Conservation (phyloP, 2,797 vertebrate genomes). For the Coracias cyanogaster region DNA sequence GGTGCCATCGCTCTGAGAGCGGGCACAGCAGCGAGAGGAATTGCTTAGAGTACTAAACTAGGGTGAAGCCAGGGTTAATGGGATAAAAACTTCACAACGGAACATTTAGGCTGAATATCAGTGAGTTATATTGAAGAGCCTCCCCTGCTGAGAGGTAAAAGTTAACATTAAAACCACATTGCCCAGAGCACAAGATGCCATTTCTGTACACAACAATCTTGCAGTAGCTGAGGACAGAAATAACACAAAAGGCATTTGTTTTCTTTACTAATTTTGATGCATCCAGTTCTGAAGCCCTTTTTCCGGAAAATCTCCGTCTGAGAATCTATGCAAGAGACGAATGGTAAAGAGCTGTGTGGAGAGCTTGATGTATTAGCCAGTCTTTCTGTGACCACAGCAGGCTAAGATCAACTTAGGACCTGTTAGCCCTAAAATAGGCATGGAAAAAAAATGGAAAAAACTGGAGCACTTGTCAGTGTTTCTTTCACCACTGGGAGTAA, state of each 20-base stretch:
- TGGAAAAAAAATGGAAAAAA: background rate
- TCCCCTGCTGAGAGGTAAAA: slow-evolving; percentile 31
- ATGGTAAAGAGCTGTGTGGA: background rate
- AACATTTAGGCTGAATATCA: slow-evolving; percentile 14
- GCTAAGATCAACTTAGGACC: background rate
- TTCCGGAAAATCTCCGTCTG: background rate
- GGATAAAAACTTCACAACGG: slow-evolving; percentile 8
- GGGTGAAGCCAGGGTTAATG: slow-evolving; percentile 49
- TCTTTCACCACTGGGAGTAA: background rate
- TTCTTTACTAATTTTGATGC: background rate
- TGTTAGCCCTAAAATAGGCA: background rate
- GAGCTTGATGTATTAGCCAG: background rate
- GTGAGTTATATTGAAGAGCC: background rate
- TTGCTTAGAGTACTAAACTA: background rate
- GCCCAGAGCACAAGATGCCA: slow-evolving; percentile 25
- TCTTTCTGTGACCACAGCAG: background rate
- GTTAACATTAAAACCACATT: slow-evolving; percentile 44
- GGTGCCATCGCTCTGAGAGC: fast-evolving
- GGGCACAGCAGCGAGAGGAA: background rate
- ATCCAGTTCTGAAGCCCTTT: background rate
- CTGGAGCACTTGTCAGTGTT: background rate
- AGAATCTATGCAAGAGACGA: background rate
- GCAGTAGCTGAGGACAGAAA: background rate
- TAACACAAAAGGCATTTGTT: background rate
- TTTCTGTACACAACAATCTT: background rate